Base-by-base conservation (phyloP, 1,140 invertebrate species). In the Lamellibrachia luymesi region DNA sequence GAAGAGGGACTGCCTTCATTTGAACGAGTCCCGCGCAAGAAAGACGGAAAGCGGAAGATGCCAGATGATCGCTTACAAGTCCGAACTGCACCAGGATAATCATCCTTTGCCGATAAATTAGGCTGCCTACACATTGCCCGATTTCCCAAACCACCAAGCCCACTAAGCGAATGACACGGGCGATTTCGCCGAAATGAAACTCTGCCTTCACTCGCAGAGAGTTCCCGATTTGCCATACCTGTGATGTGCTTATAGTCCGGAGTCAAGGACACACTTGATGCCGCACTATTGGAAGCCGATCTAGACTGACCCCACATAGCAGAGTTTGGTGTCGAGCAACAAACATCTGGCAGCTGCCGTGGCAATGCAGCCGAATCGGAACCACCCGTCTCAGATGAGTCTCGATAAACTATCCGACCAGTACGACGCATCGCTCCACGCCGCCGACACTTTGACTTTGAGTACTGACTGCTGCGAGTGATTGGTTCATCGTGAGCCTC, bases 391-490 rank as follows among this genome's bases (percentile, higher is more conserved):
- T 50, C 90, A 89, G 51, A 49, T 93, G 89, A 25, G 49, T 90
- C 50, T 90, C 92, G 80, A 90, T 50, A 51, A 56, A 52, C 51
- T 52, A 89, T 93, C 90, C 89, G 27, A 56, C 80, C 51, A 90
- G 92, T 64, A 25, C 51, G 52, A n/a, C 90, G 92, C 80, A 90
- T 89, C 2, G 52, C 50, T 50, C 92, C 92, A 51, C 49, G 51
- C 27, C 64, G 91, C 50, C 64, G 50, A 92, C 91, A 51, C 13
- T 80, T 80, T 92, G 91, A 50, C 25, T n/a, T 51, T 51, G 64
- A 10, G 64, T 80, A 80, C 7, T 90, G 95, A 95, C 93, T 95
- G 95, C 90, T 95, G 94, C 1, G 95, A 95, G 38, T 52, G 52
- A 92, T n/a, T 91, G 38, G 90, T 13, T 51, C 90, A 1, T 50